phyloP scores from a whole-genome alignment of 2,888 invertebrate genomes.

The Chrysolina americana region DNA sequence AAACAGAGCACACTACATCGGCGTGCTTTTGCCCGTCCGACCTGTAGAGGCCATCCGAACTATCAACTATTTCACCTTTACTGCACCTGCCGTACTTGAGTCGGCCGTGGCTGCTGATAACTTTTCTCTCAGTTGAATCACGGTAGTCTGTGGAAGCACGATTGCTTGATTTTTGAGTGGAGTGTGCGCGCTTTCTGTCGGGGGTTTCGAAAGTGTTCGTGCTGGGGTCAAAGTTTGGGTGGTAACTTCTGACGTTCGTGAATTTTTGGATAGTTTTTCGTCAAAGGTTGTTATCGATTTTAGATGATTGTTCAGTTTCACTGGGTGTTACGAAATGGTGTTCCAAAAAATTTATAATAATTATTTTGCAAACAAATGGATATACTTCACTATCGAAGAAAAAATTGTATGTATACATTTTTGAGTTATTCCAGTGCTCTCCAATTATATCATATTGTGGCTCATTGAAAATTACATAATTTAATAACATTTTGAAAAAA shows the following conservation, averaged over 20 bases:
- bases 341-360: background rate
- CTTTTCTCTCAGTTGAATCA: slow-evolving; percentile 53
- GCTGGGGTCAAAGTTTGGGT: slow-evolving; percentile 21
- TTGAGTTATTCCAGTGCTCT: too few species aligned
- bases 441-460: too few species aligned
- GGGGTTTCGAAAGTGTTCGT: slow-evolving; percentile 23
- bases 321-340: slow-evolving; percentile 16
- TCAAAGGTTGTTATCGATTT: slow-evolving; percentile 3
- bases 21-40: slow-evolving; percentile 49
- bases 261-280: slow-evolving; percentile 4
- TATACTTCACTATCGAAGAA: background rate
- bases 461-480: too few species aligned
- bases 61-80: slow-evolving; percentile 49
- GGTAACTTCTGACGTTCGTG: slow-evolving; percentile 21
- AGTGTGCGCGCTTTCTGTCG: slow-evolving; percentile 33
- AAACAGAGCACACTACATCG: slow-evolving; percentile 55
- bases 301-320: slow-evolving; percentile 1
- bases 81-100: slow-evolving; percentile 47
- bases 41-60: slow-evolving; percentile 56
- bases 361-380: background rate
- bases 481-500: too few species aligned
- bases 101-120: slow-evolving; percentile 43
- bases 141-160: slow-evolving; percentile 52
- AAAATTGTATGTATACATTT: slow-evolving; percentile 6
- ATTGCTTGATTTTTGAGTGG: slow-evolving; percentile 32